These are phyloP conservation scores for Calcarius lapponicus DNA, from an alignment of 2,797 vertebrate species.

Conservation along the genomic window DNA sequence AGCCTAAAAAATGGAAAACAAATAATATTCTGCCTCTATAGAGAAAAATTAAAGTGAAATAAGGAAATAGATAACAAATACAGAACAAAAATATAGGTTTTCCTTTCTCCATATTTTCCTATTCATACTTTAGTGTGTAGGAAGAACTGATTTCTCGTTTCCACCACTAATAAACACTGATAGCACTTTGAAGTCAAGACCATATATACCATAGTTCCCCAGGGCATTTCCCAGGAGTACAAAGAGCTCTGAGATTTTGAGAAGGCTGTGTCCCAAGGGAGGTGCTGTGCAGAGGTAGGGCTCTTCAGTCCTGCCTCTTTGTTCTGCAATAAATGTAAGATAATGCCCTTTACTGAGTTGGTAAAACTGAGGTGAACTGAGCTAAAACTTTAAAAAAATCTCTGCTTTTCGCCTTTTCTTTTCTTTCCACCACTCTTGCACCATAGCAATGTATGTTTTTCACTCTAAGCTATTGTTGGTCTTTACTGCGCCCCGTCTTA, in stretches of 20 bases:
- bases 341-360: neutral
- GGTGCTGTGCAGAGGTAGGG: neutral
- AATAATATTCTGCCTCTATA: neutral
- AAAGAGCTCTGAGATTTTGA: neutral
- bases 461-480: neutral
- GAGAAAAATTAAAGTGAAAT: neutral
- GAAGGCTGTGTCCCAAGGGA: neutral
- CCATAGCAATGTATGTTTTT: neutral
- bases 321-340: neutral
- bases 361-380: neutral
- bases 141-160: neutral
- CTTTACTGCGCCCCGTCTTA: neutral
- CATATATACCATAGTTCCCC: neutral
- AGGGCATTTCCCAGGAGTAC: neutral
- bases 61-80: neutral
- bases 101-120: neutral
- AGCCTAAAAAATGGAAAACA: neutral
- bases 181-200: neutral
- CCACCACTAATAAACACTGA: neutral
- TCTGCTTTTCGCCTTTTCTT: neutral
- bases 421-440: neutral
- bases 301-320: neutral
- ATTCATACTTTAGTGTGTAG: neutral
- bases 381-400: neutral
- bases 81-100: neutral